Evolutionary conservation across 2,888 invertebrate genomes (phyloP).

Genomic region (Tanypteryx hageni): DNA sequence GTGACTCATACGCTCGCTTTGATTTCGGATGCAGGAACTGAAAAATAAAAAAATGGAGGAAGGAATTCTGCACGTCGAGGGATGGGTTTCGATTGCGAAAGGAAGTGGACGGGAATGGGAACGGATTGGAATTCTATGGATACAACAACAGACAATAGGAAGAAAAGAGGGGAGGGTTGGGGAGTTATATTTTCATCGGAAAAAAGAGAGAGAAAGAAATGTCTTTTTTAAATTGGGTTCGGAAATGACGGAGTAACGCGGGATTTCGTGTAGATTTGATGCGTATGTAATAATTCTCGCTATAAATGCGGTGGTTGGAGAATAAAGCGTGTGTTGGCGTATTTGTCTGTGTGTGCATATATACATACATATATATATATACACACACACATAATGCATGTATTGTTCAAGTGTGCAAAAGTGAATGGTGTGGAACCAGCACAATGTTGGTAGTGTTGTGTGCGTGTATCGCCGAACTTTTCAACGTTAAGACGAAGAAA

Average conservation of each 20-base stretch:
- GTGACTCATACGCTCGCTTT: neutral
- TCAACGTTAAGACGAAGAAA: conserved; percentile 2
- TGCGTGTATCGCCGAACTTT: conserved; percentile 45
- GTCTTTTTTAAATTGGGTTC: neutral
- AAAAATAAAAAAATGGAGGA: neutral
- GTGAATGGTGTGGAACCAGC: neutral
- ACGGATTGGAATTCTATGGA: neutral
- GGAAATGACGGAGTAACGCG: neutral
- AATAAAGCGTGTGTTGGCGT: neutral
- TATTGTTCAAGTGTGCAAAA: neutral
- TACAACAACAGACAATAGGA: neutral
- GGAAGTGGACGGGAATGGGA: neutral
- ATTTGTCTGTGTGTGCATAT: neutral
- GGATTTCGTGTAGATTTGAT: neutral
- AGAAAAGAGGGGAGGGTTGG: neutral
- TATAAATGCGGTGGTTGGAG: neutral
- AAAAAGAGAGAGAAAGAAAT: neutral
- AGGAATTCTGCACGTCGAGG: neutral
- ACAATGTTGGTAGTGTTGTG: neutral
- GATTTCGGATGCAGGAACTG: neutral
- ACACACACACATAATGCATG: neutral
- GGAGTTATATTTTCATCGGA: neutral
- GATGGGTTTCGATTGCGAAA: neutral
- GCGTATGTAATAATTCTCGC: neutral
- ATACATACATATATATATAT: neutral